Evolutionary conservation across 2,113 vertebrate genomes (phyloP).

Genomic region (Semnornis frantzii): DNA sequence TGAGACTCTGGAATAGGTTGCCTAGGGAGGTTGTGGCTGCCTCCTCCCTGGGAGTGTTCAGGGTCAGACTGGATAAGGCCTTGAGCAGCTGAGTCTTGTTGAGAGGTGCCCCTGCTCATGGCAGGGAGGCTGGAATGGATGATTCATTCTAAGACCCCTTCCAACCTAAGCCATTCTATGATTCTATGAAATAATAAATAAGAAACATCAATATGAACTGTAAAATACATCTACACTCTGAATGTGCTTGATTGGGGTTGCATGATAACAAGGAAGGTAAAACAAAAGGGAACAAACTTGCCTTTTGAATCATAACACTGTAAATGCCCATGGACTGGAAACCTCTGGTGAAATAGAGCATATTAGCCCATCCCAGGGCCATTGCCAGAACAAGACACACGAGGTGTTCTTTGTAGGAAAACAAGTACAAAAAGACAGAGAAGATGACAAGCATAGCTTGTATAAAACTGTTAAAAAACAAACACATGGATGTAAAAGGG

Average conservation of each 20-base stretch:
- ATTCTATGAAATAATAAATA: background rate
- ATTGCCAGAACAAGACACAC: conserved; percentile 83
- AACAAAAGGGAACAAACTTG: conserved; percentile 15
- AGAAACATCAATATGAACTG: background rate
- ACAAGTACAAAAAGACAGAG: conserved; percentile 82
- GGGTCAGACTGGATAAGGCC: too few species aligned
- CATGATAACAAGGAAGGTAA: background rate
- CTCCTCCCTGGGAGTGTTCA: too few species aligned
- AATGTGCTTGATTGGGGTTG: background rate
- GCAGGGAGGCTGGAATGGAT: too few species aligned
- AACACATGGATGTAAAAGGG: conserved; percentile 70
- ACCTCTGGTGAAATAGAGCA: conserved; percentile 84
- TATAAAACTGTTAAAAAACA: conserved; percentile 82
- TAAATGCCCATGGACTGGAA: conserved; percentile 87
- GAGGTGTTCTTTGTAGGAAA: conserved; percentile 82
- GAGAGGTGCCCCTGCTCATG: too few species aligned
- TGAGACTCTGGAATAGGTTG: too few species aligned
- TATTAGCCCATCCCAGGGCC: conserved; percentile 85
- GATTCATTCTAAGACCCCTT: too few species aligned
- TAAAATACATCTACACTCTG: background rate
- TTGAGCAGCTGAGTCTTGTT: too few species aligned
- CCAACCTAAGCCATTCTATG: too few species aligned
- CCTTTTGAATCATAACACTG: conserved; percentile 87
- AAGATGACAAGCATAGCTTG: conserved; percentile 83
- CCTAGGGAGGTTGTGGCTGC: too few species aligned